phyloP scores from a whole-genome alignment of 2,888 invertebrate genomes.

The Cecidostiba fungosa region DNA sequence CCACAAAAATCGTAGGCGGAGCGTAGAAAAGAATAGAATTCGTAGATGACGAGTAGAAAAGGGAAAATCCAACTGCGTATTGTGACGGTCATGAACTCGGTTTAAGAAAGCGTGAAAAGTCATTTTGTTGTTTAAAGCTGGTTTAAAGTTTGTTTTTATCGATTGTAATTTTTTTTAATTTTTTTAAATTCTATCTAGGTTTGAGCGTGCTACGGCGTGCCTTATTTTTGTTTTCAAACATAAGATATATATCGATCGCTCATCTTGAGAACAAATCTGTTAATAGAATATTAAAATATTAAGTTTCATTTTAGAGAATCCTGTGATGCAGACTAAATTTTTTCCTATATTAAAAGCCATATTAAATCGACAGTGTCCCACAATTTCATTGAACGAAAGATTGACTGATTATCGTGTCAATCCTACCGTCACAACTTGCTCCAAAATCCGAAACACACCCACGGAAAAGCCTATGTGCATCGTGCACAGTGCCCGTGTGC shows the following conservation, averaged over 20 bases:
- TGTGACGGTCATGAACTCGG: background rate
- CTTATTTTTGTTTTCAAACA: no score
- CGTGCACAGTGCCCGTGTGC: background rate
- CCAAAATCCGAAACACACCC: background rate
- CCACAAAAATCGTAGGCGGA: background rate
- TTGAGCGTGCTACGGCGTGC: no score
- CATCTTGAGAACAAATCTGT: no score
- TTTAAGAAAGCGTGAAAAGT: background rate
- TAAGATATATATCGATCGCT: no score
- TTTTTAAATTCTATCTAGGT: no score
- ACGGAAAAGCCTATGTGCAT: background rate
- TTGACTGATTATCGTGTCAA: background rate
- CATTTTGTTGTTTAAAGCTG: background rate
- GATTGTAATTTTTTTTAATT: no score
- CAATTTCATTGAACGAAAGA: background rate
- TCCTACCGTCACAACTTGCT: background rate
- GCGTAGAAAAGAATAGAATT: background rate
- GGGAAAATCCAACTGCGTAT: background rate
- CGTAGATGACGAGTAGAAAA: background rate
- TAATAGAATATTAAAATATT: no score
- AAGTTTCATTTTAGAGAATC: no score
- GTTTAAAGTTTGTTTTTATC: no score
- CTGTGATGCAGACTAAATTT: no score
- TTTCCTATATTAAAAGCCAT: no score
- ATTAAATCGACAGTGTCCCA: background rate